phyloP scores from a whole-genome alignment of 2,113 vertebrate genomes.

The Malurus elegans region DNA sequence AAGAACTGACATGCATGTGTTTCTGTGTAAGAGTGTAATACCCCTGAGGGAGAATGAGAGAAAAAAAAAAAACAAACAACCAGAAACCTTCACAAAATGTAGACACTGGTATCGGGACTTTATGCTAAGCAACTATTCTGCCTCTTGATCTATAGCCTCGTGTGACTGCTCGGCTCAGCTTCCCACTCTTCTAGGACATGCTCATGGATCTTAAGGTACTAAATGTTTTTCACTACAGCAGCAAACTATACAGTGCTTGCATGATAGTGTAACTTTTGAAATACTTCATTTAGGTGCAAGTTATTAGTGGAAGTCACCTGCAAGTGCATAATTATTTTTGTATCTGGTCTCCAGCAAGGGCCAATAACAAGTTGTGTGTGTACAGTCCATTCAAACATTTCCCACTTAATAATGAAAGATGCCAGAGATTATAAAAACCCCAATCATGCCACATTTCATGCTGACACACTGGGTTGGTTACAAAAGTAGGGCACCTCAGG shows the following conservation, averaged over 20 bases:
- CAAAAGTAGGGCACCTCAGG: neutral
- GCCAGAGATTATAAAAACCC: neutral
- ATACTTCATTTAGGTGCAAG: neutral
- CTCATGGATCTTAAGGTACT: neutral
- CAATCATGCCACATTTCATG: neutral
- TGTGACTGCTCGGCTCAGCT: neutral
- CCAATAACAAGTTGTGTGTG: rapidly evolving
- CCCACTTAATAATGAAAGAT: neutral
- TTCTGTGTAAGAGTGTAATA: neutral
- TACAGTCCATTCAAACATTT: neutral
- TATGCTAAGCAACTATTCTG: neutral
- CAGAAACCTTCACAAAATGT: neutral
- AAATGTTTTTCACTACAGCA: neutral
- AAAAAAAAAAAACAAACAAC: neutral
- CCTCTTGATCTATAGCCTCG: neutral
- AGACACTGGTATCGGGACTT: neutral
- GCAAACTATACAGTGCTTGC: neutral
- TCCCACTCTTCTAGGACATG: neutral
- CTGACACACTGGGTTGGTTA: neutral
- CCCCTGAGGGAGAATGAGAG: neutral
- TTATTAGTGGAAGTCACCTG: neutral
- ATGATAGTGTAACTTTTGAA: neutral
- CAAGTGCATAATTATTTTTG: neutral
- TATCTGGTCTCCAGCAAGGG: neutral
- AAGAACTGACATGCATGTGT: neutral